These are phyloP conservation scores for Mycalesis mineus DNA, from an alignment of 2,888 invertebrate genomes.

Conservation along the genomic window DNA sequence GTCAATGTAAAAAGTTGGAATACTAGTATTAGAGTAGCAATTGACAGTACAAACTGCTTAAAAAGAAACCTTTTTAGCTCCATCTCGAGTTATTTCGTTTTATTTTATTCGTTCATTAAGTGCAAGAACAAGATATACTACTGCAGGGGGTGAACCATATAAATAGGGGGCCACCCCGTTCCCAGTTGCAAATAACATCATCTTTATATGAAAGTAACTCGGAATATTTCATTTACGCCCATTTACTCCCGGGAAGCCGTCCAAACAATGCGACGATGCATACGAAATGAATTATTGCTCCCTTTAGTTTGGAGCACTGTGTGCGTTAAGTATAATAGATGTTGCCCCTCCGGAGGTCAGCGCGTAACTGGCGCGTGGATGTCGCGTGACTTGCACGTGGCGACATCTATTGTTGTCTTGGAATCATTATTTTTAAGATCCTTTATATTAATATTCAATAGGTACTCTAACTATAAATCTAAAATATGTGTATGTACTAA, in stretches of 20 bases:
- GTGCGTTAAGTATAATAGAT: conserved; percentile 47
- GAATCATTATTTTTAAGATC: conserved; percentile 18
- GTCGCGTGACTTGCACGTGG: conserved; percentile 50
- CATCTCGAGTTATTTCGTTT: not conserved
- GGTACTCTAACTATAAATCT: no score
- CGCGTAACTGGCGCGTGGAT: conserved; percentile 55
- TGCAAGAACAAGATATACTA: not conserved
- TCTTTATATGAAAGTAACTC: not conserved
- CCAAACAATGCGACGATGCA: conserved; percentile 17
- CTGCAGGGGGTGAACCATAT: no score
- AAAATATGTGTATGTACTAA: not conserved
- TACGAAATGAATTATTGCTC: conserved; percentile 22
- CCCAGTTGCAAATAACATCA: not conserved
- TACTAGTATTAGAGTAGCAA: no score
- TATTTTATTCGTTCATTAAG: no score
- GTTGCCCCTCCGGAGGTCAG: conserved; percentile 44
- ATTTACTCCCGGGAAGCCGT: conserved; percentile 1
- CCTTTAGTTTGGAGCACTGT: conserved; percentile 28
- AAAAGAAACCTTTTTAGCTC: no score
- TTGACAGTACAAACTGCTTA: no score
- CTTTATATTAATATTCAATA: conserved; percentile 4
- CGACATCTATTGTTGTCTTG: conserved; percentile 55
- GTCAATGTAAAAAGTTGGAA: no score
- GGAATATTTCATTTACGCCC: conserved; percentile 20
- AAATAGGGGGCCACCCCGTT: conserved; percentile 1